phyloP scores from a whole-genome alignment of 1,140 invertebrate genomes.

The Leptoteleia sp. region DNA sequence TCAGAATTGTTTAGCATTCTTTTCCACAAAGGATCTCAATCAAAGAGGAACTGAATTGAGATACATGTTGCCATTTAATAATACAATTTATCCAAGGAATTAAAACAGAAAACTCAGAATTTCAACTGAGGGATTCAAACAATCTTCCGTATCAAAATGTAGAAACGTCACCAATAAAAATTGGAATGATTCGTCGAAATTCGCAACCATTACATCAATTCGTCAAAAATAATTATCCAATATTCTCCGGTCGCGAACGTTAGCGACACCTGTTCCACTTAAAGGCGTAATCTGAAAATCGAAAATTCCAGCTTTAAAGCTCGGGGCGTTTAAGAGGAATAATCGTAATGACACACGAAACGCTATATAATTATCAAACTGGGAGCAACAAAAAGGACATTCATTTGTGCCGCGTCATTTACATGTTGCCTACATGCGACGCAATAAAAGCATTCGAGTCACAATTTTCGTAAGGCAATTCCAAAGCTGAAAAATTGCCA shows the following conservation, averaged over 20 bases:
- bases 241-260: slow-evolving; percentile 4
- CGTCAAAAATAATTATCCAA: slow-evolving; percentile 41
- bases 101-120: too few species aligned
- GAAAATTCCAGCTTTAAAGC: slow-evolving; percentile 44
- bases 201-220: slow-evolving; percentile 9
- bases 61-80: too few species aligned
- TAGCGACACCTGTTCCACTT: slow-evolving; percentile 52
- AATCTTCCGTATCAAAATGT: too few species aligned
- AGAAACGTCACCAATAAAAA: too few species aligned
- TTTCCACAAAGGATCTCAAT: too few species aligned
- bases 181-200: background rate
- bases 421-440: slow-evolving; percentile 4
- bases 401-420: slow-evolving; percentile 1
- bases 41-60: too few species aligned
- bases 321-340: slow-evolving; percentile 45
- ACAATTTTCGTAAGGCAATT: background rate
- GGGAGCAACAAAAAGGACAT: slow-evolving; percentile 17
- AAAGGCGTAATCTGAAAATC: slow-evolving; percentile 41
- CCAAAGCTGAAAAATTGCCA: too few species aligned
- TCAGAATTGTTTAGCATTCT: too few species aligned
- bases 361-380: slow-evolving; percentile 36
- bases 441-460: background rate
- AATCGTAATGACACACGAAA: slow-evolving; percentile 45
- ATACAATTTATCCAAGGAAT: too few species aligned
- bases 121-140: too few species aligned